These are phyloP conservation scores for Paramuricea clavata DNA, from an alignment of 92 coral and sea anemone species.

Conservation along the genomic window DNA sequence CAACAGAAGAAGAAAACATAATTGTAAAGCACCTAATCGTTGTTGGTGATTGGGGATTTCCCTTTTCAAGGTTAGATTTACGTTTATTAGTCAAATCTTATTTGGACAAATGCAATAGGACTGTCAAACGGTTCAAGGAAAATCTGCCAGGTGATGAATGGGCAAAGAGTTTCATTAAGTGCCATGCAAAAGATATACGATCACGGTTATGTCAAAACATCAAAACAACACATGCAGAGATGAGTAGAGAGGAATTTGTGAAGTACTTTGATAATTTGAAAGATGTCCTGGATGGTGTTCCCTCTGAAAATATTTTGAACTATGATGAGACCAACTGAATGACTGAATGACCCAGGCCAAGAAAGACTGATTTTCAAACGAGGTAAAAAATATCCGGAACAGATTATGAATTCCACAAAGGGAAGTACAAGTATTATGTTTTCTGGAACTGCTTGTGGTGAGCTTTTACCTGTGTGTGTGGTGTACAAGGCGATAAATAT, in stretches of 20 bases:
- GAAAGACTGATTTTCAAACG: conserved; percentile 1
- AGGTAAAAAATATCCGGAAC: conserved; percentile 20
- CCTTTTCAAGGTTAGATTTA: conserved; percentile 41
- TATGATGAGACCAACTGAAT: conserved; percentile 21
- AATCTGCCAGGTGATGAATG: conserved; percentile 45
- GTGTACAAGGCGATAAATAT: conserved; percentile 24
- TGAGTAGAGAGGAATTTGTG: conserved; percentile 33
- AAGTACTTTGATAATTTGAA: conserved; percentile 39
- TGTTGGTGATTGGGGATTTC: conserved; percentile 52
- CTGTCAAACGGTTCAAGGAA: conserved; percentile 9
- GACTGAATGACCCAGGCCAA: conserved; percentile 2
- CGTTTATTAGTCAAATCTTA: conserved; percentile 38
- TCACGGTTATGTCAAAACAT: conserved; percentile 34
- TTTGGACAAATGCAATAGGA: conserved; percentile 27
- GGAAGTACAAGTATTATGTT: conserved; percentile 19
- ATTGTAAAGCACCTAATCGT: conserved; percentile 38
- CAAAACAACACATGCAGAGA: conserved; percentile 37
- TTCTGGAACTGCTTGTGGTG: conserved; percentile 13
- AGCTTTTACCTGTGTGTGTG: conserved; percentile 4
- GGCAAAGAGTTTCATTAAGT: conserved; percentile 40
- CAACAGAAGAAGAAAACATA: conserved; percentile 26
- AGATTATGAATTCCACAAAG: not conserved
- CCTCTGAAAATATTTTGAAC: conserved; percentile 20
- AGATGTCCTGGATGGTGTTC: conserved; percentile 25
- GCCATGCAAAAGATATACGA: conserved; percentile 28